Conservation (phyloP, 2,888 invertebrate genomes). For the Stegophylla sp. region DNA sequence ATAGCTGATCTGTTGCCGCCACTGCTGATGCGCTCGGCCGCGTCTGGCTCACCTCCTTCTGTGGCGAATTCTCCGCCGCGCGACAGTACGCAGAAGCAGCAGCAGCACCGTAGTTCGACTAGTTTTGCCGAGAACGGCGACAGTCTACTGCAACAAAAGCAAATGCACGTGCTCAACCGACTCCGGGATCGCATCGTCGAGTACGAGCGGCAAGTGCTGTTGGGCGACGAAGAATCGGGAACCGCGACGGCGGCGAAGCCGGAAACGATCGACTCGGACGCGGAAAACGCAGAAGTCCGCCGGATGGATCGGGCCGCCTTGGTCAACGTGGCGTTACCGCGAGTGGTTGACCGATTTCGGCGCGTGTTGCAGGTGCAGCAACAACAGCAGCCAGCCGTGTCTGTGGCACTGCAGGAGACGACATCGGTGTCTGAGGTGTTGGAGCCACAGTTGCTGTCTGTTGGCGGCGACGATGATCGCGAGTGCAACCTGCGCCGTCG, state of each 20-base stretch:
- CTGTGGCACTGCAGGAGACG: neutral
- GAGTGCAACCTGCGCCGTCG: too few relatives aligned
- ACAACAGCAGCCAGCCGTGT: neutral
- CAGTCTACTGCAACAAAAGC: neutral
- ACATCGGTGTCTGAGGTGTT: neutral
- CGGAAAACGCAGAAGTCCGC: neutral
- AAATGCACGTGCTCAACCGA: neutral
- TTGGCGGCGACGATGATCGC: neutral
- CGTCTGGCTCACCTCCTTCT: too few relatives aligned
- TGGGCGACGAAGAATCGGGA: neutral
- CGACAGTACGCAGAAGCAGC: neutral
- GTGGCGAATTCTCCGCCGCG: neutral
- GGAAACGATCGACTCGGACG: neutral
- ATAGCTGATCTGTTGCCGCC: slow-evolving; percentile 42
- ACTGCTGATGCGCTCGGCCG: neutral
- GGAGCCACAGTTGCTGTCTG: too few relatives aligned
- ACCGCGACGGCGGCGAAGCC: neutral
- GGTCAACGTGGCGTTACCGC: slow-evolving; percentile 45
- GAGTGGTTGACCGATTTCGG: slow-evolving; percentile 31
- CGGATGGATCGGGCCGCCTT: slow-evolving; percentile 30
- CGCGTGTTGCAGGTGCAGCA: slow-evolving; percentile 7
- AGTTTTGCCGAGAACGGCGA: neutral
- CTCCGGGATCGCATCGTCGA: slow-evolving; percentile 40
- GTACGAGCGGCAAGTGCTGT: slow-evolving; percentile 29
- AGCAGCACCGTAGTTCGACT: neutral